These are phyloP conservation scores for Pongo pygmaeus DNA, from an alignment of 2,113 vertebrate species.

Conservation along the genomic window DNA sequence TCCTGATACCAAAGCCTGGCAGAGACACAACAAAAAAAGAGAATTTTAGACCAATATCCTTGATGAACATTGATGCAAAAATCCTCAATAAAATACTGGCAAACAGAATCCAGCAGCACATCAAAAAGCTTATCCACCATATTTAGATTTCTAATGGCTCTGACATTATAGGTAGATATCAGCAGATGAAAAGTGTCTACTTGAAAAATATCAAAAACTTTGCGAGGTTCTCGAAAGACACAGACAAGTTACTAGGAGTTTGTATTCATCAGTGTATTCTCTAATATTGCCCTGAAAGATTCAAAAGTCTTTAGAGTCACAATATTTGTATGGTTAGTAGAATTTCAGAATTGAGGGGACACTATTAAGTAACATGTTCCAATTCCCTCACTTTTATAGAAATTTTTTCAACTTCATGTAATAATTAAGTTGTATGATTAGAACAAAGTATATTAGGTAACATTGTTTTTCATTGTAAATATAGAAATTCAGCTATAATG, in stretches of 20 bases:
- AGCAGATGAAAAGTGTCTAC: background rate
- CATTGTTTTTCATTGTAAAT: background rate
- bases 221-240: background rate
- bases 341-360: background rate
- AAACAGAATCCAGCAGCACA: too few species aligned
- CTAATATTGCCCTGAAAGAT: background rate
- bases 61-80: too few species aligned
- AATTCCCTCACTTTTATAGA: background rate
- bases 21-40: too few species aligned
- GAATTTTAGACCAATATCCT: too few species aligned
- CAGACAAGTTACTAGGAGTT: background rate
- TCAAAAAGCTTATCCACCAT: background rate
- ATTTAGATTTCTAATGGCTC: background rate
- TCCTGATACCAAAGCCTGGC: too few species aligned
- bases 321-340: background rate
- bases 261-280: background rate
- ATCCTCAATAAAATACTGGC: too few species aligned
- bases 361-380: background rate
- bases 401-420: background rate
- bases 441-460: background rate
- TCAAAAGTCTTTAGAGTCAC: background rate
- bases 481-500: background rate
- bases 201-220: background rate
- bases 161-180: background rate
- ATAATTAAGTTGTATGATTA: background rate